Evolutionary conservation across 2,797 vertebrate genomes (phyloP).

Genomic region (Pterois miles): DNA sequence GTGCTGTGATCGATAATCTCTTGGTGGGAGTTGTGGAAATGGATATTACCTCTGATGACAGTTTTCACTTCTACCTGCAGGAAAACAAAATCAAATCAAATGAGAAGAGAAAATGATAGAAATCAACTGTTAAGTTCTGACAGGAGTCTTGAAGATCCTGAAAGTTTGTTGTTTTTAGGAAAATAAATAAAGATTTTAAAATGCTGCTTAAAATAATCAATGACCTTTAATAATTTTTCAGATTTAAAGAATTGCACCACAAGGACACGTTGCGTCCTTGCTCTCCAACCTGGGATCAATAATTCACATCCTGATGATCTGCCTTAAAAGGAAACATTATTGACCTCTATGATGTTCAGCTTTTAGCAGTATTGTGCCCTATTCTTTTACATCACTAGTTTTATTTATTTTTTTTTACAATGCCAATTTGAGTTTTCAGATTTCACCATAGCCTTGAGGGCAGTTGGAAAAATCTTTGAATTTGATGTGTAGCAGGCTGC

Average conservation of each 20-base stretch:
- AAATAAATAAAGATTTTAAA: background rate
- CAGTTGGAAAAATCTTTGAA: background rate
- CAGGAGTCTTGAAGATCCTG: background rate
- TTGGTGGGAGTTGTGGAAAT: conserved; percentile 12
- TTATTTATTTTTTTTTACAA: too few relatives aligned
- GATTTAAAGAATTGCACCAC: background rate
- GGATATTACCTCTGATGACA: conserved; percentile 32
- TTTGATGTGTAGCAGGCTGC: background rate
- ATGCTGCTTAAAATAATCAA: background rate
- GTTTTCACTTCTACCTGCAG: background rate
- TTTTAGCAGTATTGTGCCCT: background rate
- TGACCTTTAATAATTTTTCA: background rate
- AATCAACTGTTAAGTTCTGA: background rate
- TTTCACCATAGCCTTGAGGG: background rate
- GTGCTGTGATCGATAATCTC: conserved; percentile 56
- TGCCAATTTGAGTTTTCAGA: background rate
- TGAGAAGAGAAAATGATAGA: background rate
- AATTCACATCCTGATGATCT: background rate
- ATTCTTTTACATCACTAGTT: too few relatives aligned
- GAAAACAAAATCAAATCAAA: background rate
- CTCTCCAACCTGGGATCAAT: background rate
- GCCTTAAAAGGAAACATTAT: background rate
- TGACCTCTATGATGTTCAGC: background rate
- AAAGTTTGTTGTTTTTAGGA: background rate
- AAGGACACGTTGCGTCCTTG: background rate